A percentile compares a stretch with the other conserved stretches of the same genome.
These are phyloP conservation scores for Glareola pratincola DNA, from an alignment of 2,113 vertebrate genomes.

Conservation along the genomic window DNA sequence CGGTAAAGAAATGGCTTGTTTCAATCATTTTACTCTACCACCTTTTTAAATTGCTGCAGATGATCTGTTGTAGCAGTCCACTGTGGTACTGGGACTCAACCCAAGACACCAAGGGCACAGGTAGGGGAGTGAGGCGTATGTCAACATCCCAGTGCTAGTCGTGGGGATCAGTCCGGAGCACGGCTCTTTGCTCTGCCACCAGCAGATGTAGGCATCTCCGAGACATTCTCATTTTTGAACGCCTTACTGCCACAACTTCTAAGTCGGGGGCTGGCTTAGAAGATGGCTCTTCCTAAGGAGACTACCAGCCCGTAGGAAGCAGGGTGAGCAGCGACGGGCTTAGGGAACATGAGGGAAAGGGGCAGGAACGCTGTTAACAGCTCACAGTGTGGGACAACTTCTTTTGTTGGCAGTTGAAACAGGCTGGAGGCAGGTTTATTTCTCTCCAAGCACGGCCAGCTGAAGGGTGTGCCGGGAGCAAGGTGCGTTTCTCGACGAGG, in stretches of 20 bases:
- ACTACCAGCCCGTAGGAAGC: background rate
- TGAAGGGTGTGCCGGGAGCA: background rate
- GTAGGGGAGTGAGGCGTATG: background rate
- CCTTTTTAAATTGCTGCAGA: background rate
- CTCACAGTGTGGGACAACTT: background rate
- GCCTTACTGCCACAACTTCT: background rate
- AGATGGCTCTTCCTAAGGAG: background rate
- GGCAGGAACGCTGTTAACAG: background rate
- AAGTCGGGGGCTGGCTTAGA: background rate
- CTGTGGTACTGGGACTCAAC: background rate
- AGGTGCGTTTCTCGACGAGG: background rate
- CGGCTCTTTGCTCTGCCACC: background rate
- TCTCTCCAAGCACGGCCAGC: background rate
- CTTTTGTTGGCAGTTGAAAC: background rate
- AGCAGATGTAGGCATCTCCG: background rate
- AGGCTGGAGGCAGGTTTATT: background rate
- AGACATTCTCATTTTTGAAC: background rate
- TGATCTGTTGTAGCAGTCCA: background rate
- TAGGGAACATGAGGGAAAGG: background rate
- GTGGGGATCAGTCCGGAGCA: background rate
- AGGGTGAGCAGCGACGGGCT: accelerated
- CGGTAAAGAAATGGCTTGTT: background rate
- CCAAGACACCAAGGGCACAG: background rate
- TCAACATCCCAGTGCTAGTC: background rate
- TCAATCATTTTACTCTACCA: background rate